Conservation (phyloP, 1,140 invertebrate genomes). For the Sinella curviseta region DNA sequence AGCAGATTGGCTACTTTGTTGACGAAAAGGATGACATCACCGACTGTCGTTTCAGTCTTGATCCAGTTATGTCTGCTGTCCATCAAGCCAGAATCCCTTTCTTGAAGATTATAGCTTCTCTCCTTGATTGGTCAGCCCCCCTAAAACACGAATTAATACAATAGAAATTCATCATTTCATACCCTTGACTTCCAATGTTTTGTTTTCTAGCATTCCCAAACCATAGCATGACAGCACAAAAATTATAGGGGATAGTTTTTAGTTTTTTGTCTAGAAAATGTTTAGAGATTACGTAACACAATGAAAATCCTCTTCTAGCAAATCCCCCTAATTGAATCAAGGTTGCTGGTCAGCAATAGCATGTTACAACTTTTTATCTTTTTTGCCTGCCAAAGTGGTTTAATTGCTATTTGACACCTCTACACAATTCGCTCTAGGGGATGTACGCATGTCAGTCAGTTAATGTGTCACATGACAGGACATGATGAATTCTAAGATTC, state of each 20-base stretch:
- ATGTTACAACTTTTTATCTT: not conserved
- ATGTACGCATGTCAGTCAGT: not conserved
- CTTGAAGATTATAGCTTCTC: too few species aligned
- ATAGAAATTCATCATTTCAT: too few species aligned
- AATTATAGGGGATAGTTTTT: too few species aligned
- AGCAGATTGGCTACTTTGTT: not conserved
- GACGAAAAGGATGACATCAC: not conserved
- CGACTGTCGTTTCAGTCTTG: not conserved
- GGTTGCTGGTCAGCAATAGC: not conserved
- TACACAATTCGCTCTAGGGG: not conserved
- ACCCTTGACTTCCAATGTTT: too few species aligned
- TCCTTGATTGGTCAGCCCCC: not conserved
- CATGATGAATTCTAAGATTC: too few species aligned
- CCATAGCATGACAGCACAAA: too few species aligned
- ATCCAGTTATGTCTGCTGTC: constrained; percentile 20
- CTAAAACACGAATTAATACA: not conserved
- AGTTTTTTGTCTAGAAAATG: not conserved
- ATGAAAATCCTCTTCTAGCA: not conserved
- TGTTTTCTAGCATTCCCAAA: too few species aligned
- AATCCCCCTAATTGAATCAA: not conserved
- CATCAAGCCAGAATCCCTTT: not conserved
- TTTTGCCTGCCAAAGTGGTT: not conserved
- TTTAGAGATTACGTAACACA: not conserved
- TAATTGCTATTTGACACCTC: not conserved
- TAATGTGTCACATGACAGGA: too few species aligned